Base-by-base conservation (phyloP, 2,797 vertebrate genomes). In the Coregonus ussuriensis region DNA sequence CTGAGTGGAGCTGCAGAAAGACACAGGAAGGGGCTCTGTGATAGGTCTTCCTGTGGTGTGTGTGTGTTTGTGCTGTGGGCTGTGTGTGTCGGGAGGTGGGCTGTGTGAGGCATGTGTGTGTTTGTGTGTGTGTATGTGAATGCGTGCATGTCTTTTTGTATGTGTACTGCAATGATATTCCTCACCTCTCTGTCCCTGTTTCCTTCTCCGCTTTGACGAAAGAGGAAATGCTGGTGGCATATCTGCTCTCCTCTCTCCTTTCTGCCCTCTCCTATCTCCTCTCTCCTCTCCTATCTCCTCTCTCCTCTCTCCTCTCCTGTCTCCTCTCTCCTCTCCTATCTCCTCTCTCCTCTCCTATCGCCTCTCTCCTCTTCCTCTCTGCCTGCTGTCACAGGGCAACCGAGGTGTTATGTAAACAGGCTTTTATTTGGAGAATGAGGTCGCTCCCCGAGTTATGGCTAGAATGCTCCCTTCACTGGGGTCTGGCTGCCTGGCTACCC, bases 331-430 rank as follows among this genome's bases (percentile, higher is more conserved):
- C 4, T 6, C n/a, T 59, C 18, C 31, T 33, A 33, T 59, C 54
- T 47, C 7, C 41, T 47, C 41, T 7, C 41, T 41, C 41, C 18
- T 80, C 54, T 52, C 51, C 51, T 52, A 11, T 13, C 66, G 35
- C 66, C 13, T 2, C 15, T 15, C 14, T 3, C 5, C 66, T 11
- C 9, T 9, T 47, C 9, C 41, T 6, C 29, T 31, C 66, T 35
- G 63, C 37, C 89, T 84, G 86, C 85, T 83, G 89, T 87, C 88
- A 88, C 56, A 84, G 51, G 84, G 88, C 81, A 85, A 89, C 87
- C 88, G 91, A 91, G 88, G 90, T 90, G 91, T 93, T 93, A 93
- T 92, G 91, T 94, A 94, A 94, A 94, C 91, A 87, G 76, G 79
- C 86, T 90, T 87, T 93, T 88, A 92, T 91, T 91, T 68, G 81